Conservation (phyloP, 2,113 vertebrate genomes). For the Pomatostomus ruficeps region DNA sequence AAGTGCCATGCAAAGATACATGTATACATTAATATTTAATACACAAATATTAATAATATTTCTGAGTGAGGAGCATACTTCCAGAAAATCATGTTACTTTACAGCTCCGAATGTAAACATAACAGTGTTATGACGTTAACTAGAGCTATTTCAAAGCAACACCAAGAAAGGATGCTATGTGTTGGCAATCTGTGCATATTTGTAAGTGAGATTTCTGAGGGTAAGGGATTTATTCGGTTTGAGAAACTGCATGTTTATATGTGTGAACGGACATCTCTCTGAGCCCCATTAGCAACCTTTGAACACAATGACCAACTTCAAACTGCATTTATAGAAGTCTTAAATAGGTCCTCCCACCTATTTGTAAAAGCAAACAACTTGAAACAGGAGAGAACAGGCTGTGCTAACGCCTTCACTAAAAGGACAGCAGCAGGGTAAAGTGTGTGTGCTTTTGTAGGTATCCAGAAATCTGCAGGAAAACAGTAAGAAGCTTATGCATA, state of each 20-base stretch:
- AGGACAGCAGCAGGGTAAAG: not conserved
- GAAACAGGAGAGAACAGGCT: not conserved
- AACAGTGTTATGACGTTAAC: not conserved
- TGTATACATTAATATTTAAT: slow-evolving; percentile 39
- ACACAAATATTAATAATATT: slow-evolving; percentile 44
- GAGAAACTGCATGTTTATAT: not conserved
- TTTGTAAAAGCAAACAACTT: not conserved
- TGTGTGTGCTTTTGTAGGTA: not conserved
- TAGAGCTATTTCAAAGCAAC: not conserved
- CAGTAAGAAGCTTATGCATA: not conserved
- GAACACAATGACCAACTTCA: not conserved
- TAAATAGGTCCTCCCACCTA: not conserved
- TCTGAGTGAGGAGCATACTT: not conserved
- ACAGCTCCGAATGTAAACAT: not conserved
- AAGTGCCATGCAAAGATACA: slow-evolving; percentile 41
- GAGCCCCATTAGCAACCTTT: not conserved
- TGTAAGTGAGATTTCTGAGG: not conserved
- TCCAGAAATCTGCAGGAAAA: not conserved
- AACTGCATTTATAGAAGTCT: not conserved
- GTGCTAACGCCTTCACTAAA: not conserved
- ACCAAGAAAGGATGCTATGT: not conserved
- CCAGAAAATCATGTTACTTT: not conserved
- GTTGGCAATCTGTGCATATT: not conserved
- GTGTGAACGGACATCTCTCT: not conserved
- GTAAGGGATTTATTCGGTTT: not conserved